Evolutionary conservation across 2,113 vertebrate species (phyloP).

Genomic region (Ceyx margarethae): DNA sequence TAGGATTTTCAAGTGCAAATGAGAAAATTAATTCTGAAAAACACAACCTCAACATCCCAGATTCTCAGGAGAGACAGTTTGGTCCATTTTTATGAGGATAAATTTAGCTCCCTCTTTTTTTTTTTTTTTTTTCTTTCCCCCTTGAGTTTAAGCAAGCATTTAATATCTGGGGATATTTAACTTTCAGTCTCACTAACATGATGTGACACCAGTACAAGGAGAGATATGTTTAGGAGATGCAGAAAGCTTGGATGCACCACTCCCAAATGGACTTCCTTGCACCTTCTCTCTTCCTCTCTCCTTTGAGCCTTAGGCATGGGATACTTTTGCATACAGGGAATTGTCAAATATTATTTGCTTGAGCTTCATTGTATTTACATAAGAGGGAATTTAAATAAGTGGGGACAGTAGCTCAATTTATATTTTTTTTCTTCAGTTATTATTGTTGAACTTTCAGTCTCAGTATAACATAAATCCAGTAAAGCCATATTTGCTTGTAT

Average conservation of each 20-base stretch:
- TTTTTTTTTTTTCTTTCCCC: no score
- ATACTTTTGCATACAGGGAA: not conserved
- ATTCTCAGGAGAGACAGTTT: not conserved
- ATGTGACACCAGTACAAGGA: rapidly evolving
- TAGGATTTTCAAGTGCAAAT: not conserved
- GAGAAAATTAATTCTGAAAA: not conserved
- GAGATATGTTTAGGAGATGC: not conserved
- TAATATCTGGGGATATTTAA: not conserved
- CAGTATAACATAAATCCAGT: not conserved
- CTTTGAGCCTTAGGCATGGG: not conserved
- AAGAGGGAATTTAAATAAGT: not conserved
- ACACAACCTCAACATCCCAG: not conserved
- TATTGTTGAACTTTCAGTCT: not conserved
- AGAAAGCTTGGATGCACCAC: not conserved
- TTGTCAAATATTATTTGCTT: not conserved
- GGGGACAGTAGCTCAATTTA: not conserved
- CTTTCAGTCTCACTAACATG: not conserved
- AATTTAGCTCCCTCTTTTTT: rapidly evolving
- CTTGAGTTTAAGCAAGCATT: not conserved
- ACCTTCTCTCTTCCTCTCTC: not conserved
- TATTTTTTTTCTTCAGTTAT: not conserved
- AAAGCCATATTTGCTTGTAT: not conserved
- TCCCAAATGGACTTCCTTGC: not conserved
- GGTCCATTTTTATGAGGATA: not conserved
- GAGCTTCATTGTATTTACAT: not conserved